Base-by-base conservation (phyloP, 1,140 invertebrate species). In the Bacillus rossius region DNA sequence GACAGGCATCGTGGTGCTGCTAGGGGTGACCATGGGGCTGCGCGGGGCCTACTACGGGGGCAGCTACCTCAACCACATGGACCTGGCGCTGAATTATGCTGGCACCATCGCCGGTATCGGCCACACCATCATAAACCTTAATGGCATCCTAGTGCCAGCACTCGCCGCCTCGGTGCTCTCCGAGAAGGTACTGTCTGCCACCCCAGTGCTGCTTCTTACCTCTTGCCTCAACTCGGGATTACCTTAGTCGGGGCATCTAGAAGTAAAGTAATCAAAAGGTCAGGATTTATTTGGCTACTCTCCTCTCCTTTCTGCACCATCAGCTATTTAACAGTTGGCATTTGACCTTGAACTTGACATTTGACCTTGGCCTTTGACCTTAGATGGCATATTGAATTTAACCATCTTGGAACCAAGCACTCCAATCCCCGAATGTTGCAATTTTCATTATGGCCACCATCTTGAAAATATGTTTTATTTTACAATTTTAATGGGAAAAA, bases 31-130 rank as follows among this genome's bases (percentile, higher is more conserved):
- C 8, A 16, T 29, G 17, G 14, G 26, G 20, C 25, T 22, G 16
- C 17, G 43, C 17, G 55, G 55, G 8, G 22, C 26, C 16, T 57
- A 25, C 25, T 29, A 51, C 20, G 55, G 55, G 16, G 55, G 43
- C 1, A 51, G 23, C 19, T 57, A 57, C 8, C 16, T 57, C 55
- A 57, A 57, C 23, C 47, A 50, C 17, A 5, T 57, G 16, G 55
- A 57, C 16, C 20, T 57, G 2, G 55, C 19, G 3, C 4, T 55
- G n/a, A 57, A 42, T 16, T 57, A 29, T 22, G n/a, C 47, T 23
- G 55, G 55, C 13, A 52, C 17, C 47, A 22, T 51, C 23, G 22
- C 55, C 3, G 55, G 55, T 16, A 57, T 57, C 3, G 14, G 14
- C 17, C 45, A 55, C 22, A 57, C 55, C 3, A 0, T 57, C 16